Evolutionary conservation across 1,140 invertebrate species (phyloP).

Genomic region (Maniola jurtina): DNA sequence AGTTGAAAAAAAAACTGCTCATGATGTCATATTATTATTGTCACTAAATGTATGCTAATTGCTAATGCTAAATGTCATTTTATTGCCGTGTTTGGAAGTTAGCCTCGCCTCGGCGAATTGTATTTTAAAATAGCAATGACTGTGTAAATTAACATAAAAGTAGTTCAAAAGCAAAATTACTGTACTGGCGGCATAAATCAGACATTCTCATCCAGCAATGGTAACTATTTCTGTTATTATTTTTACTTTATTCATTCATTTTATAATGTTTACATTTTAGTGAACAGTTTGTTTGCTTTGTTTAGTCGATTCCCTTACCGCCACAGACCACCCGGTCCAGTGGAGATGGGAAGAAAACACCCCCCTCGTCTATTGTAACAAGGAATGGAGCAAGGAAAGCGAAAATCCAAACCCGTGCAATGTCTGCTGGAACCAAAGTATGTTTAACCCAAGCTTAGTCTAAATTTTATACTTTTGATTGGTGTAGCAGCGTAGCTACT

Average conservation of each 20-base stretch:
- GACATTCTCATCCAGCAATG: conserved; percentile 20
- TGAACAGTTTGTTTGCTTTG: conserved; percentile 5
- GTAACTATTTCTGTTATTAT: conserved; percentile 18
- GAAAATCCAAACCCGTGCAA: conserved; percentile 81
- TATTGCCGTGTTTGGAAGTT: neutral
- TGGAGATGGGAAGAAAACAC: conserved; percentile 67
- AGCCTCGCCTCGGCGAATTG: neutral
- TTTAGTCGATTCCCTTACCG: conserved; percentile 62
- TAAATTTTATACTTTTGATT: neutral
- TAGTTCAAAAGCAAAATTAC: conserved; percentile 8
- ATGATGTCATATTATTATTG: neutral
- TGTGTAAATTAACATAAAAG: conserved; percentile 13
- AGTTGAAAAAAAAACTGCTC: too few species aligned
- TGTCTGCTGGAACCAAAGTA: conserved; percentile 75
- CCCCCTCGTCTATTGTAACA: conserved; percentile 74
- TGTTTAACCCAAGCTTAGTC: neutral
- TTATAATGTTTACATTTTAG: conserved; percentile 27
- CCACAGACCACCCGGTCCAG: conserved; percentile 49
- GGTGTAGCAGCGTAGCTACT: neutral
- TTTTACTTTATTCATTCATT: neutral
- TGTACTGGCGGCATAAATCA: neutral
- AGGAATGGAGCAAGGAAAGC: conserved; percentile 80
- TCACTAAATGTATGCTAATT: too few species aligned
- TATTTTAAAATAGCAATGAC: conserved; percentile 12
- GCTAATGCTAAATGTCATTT: neutral